Evolutionary conservation across 2,797 vertebrate species (phyloP).

Genomic region (Labroides dimidiatus): DNA sequence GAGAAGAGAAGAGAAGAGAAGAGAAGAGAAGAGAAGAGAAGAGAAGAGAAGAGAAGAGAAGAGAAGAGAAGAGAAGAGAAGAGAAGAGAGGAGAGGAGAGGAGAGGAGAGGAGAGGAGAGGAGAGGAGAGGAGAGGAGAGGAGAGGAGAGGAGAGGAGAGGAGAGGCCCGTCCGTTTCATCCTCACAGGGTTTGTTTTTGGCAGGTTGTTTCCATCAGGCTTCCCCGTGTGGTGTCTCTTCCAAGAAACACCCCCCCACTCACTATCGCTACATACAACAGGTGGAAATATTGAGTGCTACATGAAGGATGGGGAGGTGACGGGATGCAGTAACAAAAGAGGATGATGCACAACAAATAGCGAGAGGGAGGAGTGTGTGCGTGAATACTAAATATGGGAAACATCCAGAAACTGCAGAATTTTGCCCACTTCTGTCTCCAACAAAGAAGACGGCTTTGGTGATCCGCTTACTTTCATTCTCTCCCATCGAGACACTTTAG

Average conservation of each 20-base stretch:
- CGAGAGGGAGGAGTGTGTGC: neutral
- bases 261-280: neutral
- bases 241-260: constrained; percentile 4
- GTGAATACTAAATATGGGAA: too few relatives aligned
- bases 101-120: too few relatives aligned
- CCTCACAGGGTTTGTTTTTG: constrained; percentile 34
- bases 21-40: neutral
- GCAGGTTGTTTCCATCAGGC: neutral
- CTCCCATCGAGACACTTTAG: too few relatives aligned
- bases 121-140: neutral
- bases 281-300: constrained; percentile 6
- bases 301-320: constrained; percentile 20
- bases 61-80: too few relatives aligned
- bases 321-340: constrained; percentile 3
- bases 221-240: constrained; percentile 11
- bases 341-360: neutral
- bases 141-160: neutral
- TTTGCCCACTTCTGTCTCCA: too few relatives aligned
- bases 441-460: too few relatives aligned
- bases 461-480: too few relatives aligned
- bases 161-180: neutral
- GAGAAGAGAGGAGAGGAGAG: neutral
- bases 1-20: neutral
- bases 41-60: too few relatives aligned
- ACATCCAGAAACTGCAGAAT: too few relatives aligned